phyloP scores from a whole-genome alignment of 2,113 vertebrate genomes.

The Nothobranchius furzeri region DNA sequence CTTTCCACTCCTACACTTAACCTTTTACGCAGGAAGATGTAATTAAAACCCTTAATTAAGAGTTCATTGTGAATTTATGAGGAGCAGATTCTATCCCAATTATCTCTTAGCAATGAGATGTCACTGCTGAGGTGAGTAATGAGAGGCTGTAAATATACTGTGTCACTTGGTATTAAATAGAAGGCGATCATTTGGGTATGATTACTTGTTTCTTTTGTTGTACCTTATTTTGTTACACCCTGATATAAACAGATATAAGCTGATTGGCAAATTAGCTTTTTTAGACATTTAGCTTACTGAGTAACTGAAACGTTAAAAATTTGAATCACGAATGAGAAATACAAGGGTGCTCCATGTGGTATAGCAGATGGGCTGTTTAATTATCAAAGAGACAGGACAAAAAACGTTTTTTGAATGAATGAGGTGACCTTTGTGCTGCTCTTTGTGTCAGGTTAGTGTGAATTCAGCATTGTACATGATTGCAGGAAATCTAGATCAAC shows the following conservation, averaged over 20 bases:
- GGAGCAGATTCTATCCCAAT: slow-evolving; percentile 59
- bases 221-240: slow-evolving; percentile 11
- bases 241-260: slow-evolving; percentile 45
- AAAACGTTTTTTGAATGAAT: no score
- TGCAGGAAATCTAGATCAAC: not conserved
- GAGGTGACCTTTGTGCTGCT: not conserved
- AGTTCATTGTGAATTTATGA: slow-evolving; percentile 60
- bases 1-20: slow-evolving; percentile 37
- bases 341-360: no score
- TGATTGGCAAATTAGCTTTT: slow-evolving; percentile 18
- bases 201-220: slow-evolving; percentile 18
- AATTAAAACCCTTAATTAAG: slow-evolving; percentile 49
- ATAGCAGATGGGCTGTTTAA: no score
- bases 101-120: slow-evolving; percentile 52
- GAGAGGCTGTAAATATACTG: slow-evolving; percentile 48
- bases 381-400: no score
- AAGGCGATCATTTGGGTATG: slow-evolving; percentile 36
- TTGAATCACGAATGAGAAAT: not conserved
- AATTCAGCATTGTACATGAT: not conserved
- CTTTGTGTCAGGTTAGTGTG: not conserved
- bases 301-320: slow-evolving; percentile 13
- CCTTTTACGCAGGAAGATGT: slow-evolving; percentile 48
- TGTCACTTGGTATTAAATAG: slow-evolving; percentile 34
- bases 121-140: slow-evolving; percentile 47
- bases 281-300: slow-evolving; percentile 9